Percentiles rank a stretch among this genome's conserved stretches.
phyloP scores from a whole-genome alignment of 2,113 vertebrate species.

The Lontra canadensis region DNA sequence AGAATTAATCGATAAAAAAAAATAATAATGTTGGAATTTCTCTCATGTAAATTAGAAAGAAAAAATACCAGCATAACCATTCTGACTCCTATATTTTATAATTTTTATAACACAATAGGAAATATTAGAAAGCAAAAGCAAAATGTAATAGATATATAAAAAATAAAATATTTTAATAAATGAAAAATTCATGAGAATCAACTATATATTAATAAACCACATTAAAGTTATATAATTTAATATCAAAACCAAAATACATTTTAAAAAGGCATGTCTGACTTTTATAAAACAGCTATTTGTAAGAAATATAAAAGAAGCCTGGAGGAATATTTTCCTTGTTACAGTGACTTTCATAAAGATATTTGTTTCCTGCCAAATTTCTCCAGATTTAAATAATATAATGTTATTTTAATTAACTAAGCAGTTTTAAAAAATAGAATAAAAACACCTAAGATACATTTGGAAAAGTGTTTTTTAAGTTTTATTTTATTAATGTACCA shows the following conservation, averaged over 20 bases:
- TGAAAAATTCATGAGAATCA: not conserved
- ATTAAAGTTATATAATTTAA: not conserved
- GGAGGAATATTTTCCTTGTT: not conserved
- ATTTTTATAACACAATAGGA: not conserved
- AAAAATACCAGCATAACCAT: not conserved
- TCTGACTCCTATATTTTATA: not conserved
- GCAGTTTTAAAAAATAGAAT: not conserved
- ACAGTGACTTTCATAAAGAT: not conserved
- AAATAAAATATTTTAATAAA: not conserved
- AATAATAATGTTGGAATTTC: not conserved
- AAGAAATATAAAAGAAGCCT: not conserved
- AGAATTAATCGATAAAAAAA: not conserved
- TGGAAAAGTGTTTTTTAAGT: not conserved
- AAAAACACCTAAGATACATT: not conserved
- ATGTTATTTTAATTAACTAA: not conserved
- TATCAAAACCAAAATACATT: not conserved
- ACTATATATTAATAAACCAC: not conserved
- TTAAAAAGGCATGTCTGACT: not conserved
- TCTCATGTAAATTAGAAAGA: not conserved
- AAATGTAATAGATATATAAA: not conserved
- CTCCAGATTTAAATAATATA: not conserved
- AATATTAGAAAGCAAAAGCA: not conserved
- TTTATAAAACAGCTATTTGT: not conserved
- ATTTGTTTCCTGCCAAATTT: not conserved
- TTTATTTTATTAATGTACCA: not conserved